A percentile compares a stretch with the other conserved stretches of the same genome.
These are phyloP conservation scores for Cyphomyrus plagiostoma DNA, from an alignment of 2,113 vertebrate genomes.

Conservation along the genomic window DNA sequence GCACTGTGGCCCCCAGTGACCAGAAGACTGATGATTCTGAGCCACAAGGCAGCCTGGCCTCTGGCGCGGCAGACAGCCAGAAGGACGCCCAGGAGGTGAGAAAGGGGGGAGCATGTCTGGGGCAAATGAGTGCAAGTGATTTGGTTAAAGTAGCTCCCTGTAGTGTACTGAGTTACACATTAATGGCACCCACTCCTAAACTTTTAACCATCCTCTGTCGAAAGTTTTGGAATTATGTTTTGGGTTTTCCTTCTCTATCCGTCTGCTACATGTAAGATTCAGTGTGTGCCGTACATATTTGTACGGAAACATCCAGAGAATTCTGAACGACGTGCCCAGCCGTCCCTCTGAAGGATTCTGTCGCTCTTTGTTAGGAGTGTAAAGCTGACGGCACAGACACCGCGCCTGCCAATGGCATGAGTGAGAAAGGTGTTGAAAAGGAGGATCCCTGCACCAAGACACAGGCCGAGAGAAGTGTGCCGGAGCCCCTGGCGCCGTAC, in stretches of 20 bases:
- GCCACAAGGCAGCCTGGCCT: not conserved
- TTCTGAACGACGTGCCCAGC: not conserved
- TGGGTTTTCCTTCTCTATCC: not conserved
- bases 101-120: not conserved
- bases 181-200: not conserved
- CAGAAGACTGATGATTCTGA: constrained; percentile 7
- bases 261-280: not conserved
- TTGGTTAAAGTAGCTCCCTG: not conserved
- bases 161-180: not conserved
- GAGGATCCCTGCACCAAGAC: constrained; percentile 13
- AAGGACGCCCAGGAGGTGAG: constrained; percentile 25
- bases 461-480: constrained; percentile 35
- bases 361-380: constrained; percentile 18
- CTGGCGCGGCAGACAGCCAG: constrained; percentile 12
- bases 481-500: constrained; percentile 63
- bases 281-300: not conserved
- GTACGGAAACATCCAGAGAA: not conserved
- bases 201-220: not conserved
- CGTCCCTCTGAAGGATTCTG: not conserved
- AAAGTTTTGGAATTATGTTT: not conserved
- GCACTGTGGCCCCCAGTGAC: not conserved
- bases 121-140: not conserved
- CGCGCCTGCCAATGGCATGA: not conserved
- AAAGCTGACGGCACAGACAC: not conserved
- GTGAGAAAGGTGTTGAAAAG: constrained; percentile 25